A percentile compares a stretch with the other conserved stretches of the same genome.
Evolutionary conservation across 2,113 vertebrate species (phyloP).

Genomic region (Stomatorhinus ivindoensis): DNA sequence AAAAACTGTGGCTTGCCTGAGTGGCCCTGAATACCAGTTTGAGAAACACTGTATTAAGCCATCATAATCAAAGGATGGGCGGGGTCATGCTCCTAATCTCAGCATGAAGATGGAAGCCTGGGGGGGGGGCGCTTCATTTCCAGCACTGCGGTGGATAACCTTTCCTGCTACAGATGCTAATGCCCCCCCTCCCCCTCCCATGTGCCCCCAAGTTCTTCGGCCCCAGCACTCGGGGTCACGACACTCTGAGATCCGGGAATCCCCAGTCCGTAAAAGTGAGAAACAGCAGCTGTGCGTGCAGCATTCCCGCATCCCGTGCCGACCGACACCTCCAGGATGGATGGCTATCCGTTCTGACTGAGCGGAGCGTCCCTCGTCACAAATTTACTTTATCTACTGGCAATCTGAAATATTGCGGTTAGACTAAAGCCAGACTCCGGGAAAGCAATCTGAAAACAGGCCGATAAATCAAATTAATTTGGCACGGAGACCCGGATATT

Average conservation of each 20-base stretch:
- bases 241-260: background rate
- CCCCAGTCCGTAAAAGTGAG: background rate
- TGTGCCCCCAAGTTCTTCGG: slow-evolving; percentile 28
- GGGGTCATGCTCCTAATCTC: background rate
- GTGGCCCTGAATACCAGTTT: no score
- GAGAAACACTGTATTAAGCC: slow-evolving; percentile 9
- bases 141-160: slow-evolving; percentile 12
- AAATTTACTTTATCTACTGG: slow-evolving; percentile 13
- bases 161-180: slow-evolving; percentile 29
- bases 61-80: slow-evolving; percentile 17
- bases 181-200: slow-evolving; percentile 23
- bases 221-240: background rate
- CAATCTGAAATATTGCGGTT: background rate
- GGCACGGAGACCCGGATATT: slow-evolving; percentile 21
- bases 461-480: slow-evolving; percentile 19
- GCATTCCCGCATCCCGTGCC: background rate
- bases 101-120: background rate
- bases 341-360: background rate
- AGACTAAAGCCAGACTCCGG: background rate
- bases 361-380: background rate
- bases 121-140: slow-evolving; percentile 11
- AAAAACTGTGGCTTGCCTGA: no score
- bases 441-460: slow-evolving; percentile 23
- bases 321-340: background rate
- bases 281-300: background rate